Percentiles rank a stretch among this genome's conserved stretches.
phyloP scores from a whole-genome alignment of 2,888 invertebrate genomes.

The Orthonychiurus folsomi region DNA sequence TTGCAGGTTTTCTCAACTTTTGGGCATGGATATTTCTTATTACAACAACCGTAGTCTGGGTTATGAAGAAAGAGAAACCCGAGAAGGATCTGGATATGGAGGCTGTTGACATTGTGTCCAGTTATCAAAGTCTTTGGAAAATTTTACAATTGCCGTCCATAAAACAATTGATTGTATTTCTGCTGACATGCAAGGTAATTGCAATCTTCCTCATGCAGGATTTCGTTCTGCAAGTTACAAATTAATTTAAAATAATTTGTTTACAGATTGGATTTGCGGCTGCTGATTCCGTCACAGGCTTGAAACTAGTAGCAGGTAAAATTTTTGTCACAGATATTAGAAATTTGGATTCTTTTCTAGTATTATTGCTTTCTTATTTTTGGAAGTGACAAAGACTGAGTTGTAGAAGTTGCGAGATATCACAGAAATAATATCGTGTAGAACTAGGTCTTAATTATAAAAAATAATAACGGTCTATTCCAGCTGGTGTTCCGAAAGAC shows the following conservation, averaged over 20 bases:
- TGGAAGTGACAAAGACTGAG: no score
- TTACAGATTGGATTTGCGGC: conserved; percentile 85
- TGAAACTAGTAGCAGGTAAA: conserved; percentile 95
- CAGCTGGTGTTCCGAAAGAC: conserved; percentile 90
- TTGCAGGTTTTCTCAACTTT: conserved; percentile 69
- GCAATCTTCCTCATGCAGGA: background rate
- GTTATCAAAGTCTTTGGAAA: conserved; percentile 71
- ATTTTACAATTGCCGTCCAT: conserved; percentile 78
- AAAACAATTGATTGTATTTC: conserved; percentile 62
- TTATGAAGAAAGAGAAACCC: conserved; percentile 71
- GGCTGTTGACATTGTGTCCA: conserved; percentile 52
- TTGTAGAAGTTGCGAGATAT: no score
- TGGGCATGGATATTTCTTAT: conserved; percentile 89
- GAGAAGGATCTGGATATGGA: conserved; percentile 48
- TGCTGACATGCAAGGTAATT: conserved; percentile 80
- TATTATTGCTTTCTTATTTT: no score
- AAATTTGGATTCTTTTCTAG: no score
- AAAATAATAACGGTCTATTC: no score
- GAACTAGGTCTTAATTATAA: no score
- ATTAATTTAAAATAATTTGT: conserved; percentile 11
- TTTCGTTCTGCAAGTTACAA: background rate
- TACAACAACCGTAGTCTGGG: conserved; percentile 77
- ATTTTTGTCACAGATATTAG: no score
- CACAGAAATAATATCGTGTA: no score
- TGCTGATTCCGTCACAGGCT: conserved; percentile 84